Conservation (phyloP, 37 sponge, comb jelly and placozoan genomes). For the Hexactinellida sp. region DNA sequence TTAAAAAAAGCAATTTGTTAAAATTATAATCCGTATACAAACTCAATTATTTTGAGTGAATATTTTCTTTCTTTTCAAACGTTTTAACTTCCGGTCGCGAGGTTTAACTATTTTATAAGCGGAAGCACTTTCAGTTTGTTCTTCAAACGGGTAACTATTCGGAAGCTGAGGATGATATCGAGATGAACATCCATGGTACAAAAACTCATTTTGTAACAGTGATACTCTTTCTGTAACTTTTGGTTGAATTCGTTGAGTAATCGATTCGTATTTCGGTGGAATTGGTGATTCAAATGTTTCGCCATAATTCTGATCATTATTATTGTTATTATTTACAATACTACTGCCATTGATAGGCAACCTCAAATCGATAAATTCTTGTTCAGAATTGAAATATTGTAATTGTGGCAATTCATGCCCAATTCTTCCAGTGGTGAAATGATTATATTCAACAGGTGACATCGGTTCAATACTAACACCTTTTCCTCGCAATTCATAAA, state of each 20-base stretch:
- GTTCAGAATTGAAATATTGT: neutral
- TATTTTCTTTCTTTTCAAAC: neutral
- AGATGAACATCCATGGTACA: neutral
- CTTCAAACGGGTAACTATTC: neutral
- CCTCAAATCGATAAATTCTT: neutral
- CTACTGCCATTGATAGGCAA: neutral
- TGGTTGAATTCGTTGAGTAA: neutral
- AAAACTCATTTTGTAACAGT: neutral
- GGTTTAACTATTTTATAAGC: neutral
- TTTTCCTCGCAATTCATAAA: neutral
- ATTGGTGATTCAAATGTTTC: neutral
- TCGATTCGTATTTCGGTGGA: neutral
- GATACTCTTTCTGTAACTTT: neutral
- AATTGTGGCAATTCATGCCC: neutral
- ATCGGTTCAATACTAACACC: neutral
- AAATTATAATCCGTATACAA: too few relatives aligned
- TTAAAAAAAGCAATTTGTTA: too few relatives aligned
- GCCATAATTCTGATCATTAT: neutral
- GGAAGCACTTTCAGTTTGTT: neutral
- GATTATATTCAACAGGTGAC: neutral
- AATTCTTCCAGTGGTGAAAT: neutral
- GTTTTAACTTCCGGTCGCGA: neutral
- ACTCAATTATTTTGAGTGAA: neutral
- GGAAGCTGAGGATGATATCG: neutral
- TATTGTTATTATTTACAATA: neutral